Evolutionary conservation across 2,113 vertebrate genomes (phyloP).

Genomic region (Apodemus sylvaticus): DNA sequence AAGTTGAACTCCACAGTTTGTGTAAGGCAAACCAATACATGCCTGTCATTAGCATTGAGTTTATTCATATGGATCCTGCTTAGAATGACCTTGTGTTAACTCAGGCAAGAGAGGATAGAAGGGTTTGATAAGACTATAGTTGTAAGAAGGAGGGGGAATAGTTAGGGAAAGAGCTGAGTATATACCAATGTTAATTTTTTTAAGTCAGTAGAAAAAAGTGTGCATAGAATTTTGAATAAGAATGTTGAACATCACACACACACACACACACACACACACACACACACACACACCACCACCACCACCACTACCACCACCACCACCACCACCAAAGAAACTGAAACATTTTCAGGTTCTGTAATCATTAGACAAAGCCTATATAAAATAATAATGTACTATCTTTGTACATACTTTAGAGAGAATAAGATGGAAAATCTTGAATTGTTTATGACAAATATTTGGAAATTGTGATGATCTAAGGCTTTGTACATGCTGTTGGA

Average conservation of each 20-base stretch:
- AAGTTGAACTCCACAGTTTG: no score
- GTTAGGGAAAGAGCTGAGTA: background rate
- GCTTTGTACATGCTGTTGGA: background rate
- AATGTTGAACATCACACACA: background rate
- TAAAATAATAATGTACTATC: background rate
- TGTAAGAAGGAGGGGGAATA: background rate
- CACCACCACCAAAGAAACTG: no score
- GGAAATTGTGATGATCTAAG: background rate
- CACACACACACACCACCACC: no score
- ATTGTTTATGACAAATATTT: background rate
- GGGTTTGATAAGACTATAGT: background rate
- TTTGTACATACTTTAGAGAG: background rate
- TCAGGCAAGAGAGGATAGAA: background rate
- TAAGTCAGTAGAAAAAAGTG: background rate
- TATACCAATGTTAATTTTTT: background rate
- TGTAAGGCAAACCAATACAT: no score
- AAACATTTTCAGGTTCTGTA: background rate
- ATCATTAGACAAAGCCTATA: background rate
- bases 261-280: no score
- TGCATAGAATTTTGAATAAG: background rate
- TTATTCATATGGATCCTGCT: background rate
- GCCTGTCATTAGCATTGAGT: background rate
- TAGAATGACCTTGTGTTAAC: background rate
- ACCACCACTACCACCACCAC: no score
- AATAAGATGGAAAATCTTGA: background rate